Evolutionary conservation across 2,113 vertebrate genomes (phyloP), one percentile per base, ranked within the genome.

Genomic region (Aramus guarauna): DNA sequence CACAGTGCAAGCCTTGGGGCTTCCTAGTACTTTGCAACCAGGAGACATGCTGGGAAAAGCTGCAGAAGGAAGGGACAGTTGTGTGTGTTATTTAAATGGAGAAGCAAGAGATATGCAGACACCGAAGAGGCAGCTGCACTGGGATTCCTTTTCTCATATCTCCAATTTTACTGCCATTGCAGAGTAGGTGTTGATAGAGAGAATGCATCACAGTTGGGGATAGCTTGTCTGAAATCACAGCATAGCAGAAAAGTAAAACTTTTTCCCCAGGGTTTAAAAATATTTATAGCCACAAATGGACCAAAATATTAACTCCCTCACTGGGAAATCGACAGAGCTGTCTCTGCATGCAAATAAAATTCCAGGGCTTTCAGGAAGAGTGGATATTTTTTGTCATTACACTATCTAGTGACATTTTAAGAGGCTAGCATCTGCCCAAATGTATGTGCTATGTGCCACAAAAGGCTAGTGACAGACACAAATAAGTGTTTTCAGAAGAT

Each of bases 1-100:
- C 32, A 63, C 11, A 5, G 5, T 37, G 15, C 11, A 48, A 41
- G 16, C 13, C 17, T 37, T 73, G 0, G 0, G n/a, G 5, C 47
- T 85, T 80, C 23, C 48, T 62, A 67, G 9, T 37, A 22, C 30
- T 73, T 15, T 67, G 11, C 50, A 74, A 19, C 5, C 5, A 26
- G 41, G 37, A 50, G 7, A 74, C 32, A 29, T 16, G 8, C 27
- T 69, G 13, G 19, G 23, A 63, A 89, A 74, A 63, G 62, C 6
- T 50, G 29, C 12, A 14, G 7, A 45, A 68, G 11, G 9, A 83
- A 71, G n/a, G 5, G 9, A 3, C 22, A 56, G 9, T 22, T 73
- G 9, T 26, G 14, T 24, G 10, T 19, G 2, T 68, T 75, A 17
- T 56, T 41, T 68, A 45, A 48, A 68, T 2, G 6, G 10, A 50